These are phyloP conservation scores for Drosophila bocki DNA, from an alignment of 1,140 invertebrate genomes.

Conservation along the genomic window DNA sequence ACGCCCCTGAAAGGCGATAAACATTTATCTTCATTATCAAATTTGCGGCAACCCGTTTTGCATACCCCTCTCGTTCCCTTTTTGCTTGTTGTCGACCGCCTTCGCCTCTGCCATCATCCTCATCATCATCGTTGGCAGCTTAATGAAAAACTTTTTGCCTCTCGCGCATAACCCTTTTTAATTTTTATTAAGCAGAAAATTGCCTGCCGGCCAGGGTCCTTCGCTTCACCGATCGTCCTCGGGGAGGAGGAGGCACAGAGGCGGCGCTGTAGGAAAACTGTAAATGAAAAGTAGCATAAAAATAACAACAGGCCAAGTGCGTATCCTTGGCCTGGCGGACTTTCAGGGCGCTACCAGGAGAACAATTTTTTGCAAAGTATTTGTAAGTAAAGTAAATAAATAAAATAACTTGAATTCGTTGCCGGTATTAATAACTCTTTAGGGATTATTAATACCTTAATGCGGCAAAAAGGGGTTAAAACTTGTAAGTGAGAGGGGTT, in stretches of 20 bases:
- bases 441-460: slow-evolving; percentile 10
- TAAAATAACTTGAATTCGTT: slow-evolving; percentile 1
- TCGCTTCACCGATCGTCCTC: slow-evolving; percentile 9
- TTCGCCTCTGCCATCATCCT: slow-evolving; percentile 22
- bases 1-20: slow-evolving; percentile 73
- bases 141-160: slow-evolving; percentile 79
- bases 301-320: slow-evolving; percentile 43
- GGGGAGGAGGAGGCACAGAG: neutral
- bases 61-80: too few relatives aligned
- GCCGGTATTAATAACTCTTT: slow-evolving; percentile 8
- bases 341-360: slow-evolving; percentile 41
- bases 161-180: slow-evolving; percentile 74
- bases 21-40: slow-evolving; percentile 82
- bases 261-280: slow-evolving; percentile 27
- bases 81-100: slow-evolving; percentile 15
- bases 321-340: slow-evolving; percentile 53
- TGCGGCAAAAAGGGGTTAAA: neutral
- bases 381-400: slow-evolving; percentile 15
- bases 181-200: slow-evolving; percentile 83
- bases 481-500: neutral
- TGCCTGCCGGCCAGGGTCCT: slow-evolving; percentile 56
- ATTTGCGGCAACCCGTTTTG: slow-evolving; percentile 62
- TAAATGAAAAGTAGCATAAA: slow-evolving; percentile 56
- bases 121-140: slow-evolving; percentile 60
- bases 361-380: slow-evolving; percentile 2